Evolutionary conservation across 2,113 vertebrate species (phyloP).

Genomic region (Mesembrinibis cayennensis): DNA sequence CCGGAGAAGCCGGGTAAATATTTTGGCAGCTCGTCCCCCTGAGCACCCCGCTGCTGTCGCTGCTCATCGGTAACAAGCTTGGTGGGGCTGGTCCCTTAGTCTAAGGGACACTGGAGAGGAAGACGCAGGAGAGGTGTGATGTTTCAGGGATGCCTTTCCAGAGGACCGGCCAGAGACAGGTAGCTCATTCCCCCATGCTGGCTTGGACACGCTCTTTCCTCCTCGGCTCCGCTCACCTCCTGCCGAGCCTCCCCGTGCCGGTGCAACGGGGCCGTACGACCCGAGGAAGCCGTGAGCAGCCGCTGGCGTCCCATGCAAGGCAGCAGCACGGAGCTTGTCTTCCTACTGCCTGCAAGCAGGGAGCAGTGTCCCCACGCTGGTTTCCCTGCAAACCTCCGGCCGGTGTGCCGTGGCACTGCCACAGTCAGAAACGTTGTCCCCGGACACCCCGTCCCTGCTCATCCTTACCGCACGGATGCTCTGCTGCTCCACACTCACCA

Average conservation of each 20-base stretch:
- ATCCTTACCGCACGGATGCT: fast-evolving
- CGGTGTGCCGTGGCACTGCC: background rate
- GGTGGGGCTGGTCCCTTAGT: background rate
- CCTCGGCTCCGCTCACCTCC: background rate
- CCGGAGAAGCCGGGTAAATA: background rate
- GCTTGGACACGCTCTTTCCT: background rate
- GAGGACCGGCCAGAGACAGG: background rate
- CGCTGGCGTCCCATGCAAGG: fast-evolving
- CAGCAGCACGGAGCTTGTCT: background rate
- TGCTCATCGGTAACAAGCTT: background rate
- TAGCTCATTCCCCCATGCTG: fast-evolving
- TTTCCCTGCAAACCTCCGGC: background rate
- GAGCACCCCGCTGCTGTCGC: background rate
- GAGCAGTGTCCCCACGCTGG: constrained; percentile 32
- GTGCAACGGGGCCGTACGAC: fast-evolving
- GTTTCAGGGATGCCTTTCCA: background rate
- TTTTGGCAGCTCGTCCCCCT: background rate
- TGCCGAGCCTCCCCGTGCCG: fast-evolving
- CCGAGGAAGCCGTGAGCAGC: background rate
- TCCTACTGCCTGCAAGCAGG: constrained; percentile 37
- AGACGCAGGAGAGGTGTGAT: fast-evolving
- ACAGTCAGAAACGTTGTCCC: background rate
- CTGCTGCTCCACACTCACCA: background rate
- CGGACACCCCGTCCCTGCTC: background rate
- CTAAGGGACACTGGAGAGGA: background rate